These are phyloP conservation scores for Cerceris rybyensis DNA, from an alignment of 2,888 invertebrate genomes.

Conservation along the genomic window DNA sequence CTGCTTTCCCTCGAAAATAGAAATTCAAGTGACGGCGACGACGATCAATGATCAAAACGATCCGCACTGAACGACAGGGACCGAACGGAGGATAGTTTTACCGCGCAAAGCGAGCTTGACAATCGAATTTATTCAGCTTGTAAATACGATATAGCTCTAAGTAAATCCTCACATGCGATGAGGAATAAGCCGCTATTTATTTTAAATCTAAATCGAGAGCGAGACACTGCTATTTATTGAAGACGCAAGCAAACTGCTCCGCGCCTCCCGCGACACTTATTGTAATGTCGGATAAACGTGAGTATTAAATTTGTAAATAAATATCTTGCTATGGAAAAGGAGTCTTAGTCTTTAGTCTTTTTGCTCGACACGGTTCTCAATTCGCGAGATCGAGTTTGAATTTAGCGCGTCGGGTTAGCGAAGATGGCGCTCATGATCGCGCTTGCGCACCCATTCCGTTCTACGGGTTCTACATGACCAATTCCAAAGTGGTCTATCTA, in stretches of 20 bases:
- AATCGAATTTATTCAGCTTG: slow-evolving; percentile 34
- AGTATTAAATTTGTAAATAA: slow-evolving; percentile 76
- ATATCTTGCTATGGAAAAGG: slow-evolving; percentile 68
- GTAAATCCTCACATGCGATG: slow-evolving; percentile 39
- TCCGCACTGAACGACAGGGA: no score
- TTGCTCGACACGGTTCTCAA: not conserved
- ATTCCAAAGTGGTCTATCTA: no score
- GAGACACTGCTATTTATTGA: slow-evolving; percentile 77
- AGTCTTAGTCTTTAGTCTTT: not conserved
- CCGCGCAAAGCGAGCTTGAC: slow-evolving; percentile 31
- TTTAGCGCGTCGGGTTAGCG: not conserved
- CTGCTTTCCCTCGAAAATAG: no score
- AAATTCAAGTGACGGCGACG: no score
- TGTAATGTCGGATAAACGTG: slow-evolving; percentile 57
- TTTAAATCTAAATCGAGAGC: slow-evolving; percentile 69
- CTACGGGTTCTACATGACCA: no score
- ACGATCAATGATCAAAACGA: no score
- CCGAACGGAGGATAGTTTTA: not conserved
- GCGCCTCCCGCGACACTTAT: slow-evolving; percentile 55
- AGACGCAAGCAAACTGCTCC: slow-evolving; percentile 62
- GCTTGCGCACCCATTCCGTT: no score
- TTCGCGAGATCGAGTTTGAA: no score
- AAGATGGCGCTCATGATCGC: not conserved
- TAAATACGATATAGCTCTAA: slow-evolving; percentile 17
- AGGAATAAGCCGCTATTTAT: slow-evolving; percentile 71